Base-by-base conservation (phyloP, 2,888 invertebrate species). In the Lasioglossum morio region DNA sequence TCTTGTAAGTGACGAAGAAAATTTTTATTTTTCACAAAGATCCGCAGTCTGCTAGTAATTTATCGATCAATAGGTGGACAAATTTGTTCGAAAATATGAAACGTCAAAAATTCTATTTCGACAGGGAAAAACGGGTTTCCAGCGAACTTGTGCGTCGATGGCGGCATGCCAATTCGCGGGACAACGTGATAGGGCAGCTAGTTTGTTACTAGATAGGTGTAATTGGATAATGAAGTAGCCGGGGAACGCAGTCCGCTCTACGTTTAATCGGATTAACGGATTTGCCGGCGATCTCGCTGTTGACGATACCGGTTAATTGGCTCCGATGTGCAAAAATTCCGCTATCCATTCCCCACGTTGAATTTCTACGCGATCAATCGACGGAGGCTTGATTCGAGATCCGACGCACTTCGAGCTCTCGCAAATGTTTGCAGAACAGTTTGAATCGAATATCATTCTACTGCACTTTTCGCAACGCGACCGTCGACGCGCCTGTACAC, bases 361-460 rank as follows among this genome's bases (percentile, higher is more conserved):
- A 60, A 23, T 43, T 76, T 40, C 72, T 60, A 19, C 43, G 70
- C 72, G 34, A 72, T 57, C 66, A 85, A 86, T 85, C 86, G 85
- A 60, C 74, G 72, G 40, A 66, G 69, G 79, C 60, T 53, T 76
- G 76, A 46, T 27, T 40, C 57, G 37, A 60, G 27, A 78, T 5
- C 23, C 48, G 77, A 30, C 19, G 46, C 69, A 48, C 79, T 70
- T 74, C 82, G 82, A 74, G 79, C 12, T 60, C 40, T 66, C 43
- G 86, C 79, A 87, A 87, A 87, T 87, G 86, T 87, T 87, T 82
- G 79, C 79, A 14, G 57, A 60, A 77, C 46, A 75, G 77, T 60
- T 60, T 66, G 37, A 75, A 87, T 87, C 60, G 86, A 82, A 86
- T 82, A 86, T 75, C 82, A 82, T 86, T 86, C 79, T 85, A 72